phyloP scores from a whole-genome alignment of 2,888 invertebrate genomes.

The Liopterus haemorrhoidalis region DNA sequence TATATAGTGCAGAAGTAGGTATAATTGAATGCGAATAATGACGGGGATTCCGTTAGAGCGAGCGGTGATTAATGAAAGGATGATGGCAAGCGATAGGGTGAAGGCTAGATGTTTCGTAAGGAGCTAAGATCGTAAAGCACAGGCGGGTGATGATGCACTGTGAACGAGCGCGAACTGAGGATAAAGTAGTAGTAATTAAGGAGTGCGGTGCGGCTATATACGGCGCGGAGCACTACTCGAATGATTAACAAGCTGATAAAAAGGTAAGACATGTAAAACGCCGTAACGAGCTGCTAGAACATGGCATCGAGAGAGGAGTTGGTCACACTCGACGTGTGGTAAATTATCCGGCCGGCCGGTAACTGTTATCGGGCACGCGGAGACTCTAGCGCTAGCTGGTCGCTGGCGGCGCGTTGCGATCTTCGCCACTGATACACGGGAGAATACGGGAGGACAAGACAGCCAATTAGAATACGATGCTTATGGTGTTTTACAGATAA shows the following conservation, averaged over 20 bases:
- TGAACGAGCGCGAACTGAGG: no score
- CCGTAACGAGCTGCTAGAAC: slow-evolving; percentile 32
- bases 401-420: slow-evolving; percentile 8
- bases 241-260: slow-evolving; percentile 38
- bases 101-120: no score
- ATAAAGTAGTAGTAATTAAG: slow-evolving; percentile 24
- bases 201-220: slow-evolving; percentile 16
- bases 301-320: slow-evolving; percentile 10
- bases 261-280: slow-evolving; percentile 29
- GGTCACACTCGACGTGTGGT: slow-evolving; percentile 19
- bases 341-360: slow-evolving; percentile 10
- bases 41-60: no score
- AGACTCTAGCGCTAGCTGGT: no score
- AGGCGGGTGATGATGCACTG: no score
- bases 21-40: no score
- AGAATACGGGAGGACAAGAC: slow-evolving; percentile 12
- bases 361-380: no score
- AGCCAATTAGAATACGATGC: slow-evolving; percentile 37
- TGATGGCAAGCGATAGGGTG: no score
- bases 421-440: slow-evolving; percentile 12
- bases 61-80: no score
- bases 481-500: slow-evolving; percentile 32
- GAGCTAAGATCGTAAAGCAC: no score
- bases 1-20: no score
- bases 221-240: slow-evolving; percentile 29